Percentiles rank a stretch among this genome's conserved stretches.
Evolutionary conservation across 2,797 vertebrate species (phyloP).

Genomic region (Phataginus tricuspis): DNA sequence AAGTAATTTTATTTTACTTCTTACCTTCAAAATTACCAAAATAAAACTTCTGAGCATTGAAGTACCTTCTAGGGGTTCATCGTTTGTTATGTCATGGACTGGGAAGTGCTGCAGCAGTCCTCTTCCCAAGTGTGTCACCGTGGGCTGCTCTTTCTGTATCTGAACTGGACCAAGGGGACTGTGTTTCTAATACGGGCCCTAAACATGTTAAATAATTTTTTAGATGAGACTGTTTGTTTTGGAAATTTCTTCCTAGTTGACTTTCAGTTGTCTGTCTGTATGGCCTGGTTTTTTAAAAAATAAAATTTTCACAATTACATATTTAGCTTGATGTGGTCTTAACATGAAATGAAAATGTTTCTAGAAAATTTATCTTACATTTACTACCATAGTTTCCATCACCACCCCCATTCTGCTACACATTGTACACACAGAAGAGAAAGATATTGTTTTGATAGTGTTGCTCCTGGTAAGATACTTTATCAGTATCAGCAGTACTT

Average conservation of each 20-base stretch:
- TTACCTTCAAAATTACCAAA: slow-evolving; percentile 28
- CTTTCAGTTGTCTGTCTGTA: slow-evolving; percentile 34
- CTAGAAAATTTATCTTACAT: neutral
- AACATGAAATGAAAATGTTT: neutral
- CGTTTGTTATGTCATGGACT: neutral
- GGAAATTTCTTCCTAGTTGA: neutral
- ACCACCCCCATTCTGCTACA: neutral
- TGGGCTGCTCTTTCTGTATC: neutral
- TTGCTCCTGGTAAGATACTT: neutral
- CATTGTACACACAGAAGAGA: neutral
- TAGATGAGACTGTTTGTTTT: slow-evolving; percentile 51
- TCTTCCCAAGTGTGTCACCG: neutral
- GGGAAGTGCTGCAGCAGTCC: neutral
- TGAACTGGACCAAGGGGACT: neutral
- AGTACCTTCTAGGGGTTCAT: neutral
- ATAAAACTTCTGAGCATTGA: neutral
- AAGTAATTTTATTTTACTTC: slow-evolving; percentile 36
- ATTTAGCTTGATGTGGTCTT: slow-evolving; percentile 26
- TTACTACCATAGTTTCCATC: neutral
- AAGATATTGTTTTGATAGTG: neutral
- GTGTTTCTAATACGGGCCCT: neutral
- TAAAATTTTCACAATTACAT: slow-evolving; percentile 51
- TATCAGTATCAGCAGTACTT: neutral
- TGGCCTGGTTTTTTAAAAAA: slow-evolving; percentile 30
- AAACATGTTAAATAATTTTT: slow-evolving; percentile 59